A percentile compares a stretch with the other conserved stretches of the same genome.
phyloP scores from a whole-genome alignment of 2,797 vertebrate species.

The Sebastes itinus region DNA sequence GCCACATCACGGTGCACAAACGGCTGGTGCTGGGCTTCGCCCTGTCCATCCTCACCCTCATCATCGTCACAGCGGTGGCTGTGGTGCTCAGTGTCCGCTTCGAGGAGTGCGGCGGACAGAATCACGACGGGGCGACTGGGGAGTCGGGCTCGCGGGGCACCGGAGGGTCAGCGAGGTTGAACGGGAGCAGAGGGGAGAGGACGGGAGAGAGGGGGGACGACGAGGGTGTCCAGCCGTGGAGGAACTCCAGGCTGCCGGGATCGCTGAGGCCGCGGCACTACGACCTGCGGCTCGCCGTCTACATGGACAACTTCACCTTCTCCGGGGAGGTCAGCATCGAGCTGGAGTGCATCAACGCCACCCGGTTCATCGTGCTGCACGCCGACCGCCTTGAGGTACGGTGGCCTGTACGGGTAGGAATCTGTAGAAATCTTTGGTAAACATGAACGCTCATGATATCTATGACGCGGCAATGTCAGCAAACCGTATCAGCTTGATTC shows the following conservation, averaged over 20 bases:
- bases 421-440: background rate
- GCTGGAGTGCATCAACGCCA: constrained; percentile 90
- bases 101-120: constrained; percentile 83
- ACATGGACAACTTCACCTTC: constrained; percentile 99
- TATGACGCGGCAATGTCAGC: background rate
- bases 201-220: constrained; percentile 64
- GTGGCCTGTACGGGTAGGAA: background rate
- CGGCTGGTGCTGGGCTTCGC: constrained; percentile 91
- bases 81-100: constrained; percentile 90
- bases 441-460: background rate
- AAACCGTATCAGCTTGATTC: background rate
- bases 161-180: constrained; percentile 70
- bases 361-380: constrained; percentile 92
- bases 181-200: constrained; percentile 73
- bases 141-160: constrained; percentile 51
- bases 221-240: constrained; percentile 85
- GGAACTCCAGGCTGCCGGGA: constrained; percentile 85
- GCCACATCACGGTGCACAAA: constrained; percentile 90
- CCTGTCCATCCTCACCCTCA: constrained; percentile 90
- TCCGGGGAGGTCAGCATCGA: constrained; percentile 93
- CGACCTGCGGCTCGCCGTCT: constrained; percentile 89
- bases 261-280: constrained; percentile 92
- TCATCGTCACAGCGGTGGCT: constrained; percentile 89
- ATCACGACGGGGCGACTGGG: constrained; percentile 9
- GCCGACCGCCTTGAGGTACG: constrained; percentile 87